Percentiles rank a stretch among this genome's conserved stretches.
phyloP scores from a whole-genome alignment of 2,888 invertebrate genomes.

The Trachelus troglodyta region DNA sequence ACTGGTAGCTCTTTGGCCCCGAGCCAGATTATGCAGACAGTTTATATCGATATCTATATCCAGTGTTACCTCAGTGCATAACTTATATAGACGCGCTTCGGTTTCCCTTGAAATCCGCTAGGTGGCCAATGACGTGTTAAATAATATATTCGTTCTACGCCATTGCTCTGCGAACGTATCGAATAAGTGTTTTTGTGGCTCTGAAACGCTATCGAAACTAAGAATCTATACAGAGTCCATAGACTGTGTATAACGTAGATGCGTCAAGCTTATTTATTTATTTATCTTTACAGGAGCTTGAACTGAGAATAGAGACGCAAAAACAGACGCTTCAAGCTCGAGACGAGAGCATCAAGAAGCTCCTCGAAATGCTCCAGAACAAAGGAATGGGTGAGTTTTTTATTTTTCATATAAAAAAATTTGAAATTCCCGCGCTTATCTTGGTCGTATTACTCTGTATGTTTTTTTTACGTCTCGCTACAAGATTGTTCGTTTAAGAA shows the following conservation, averaged over 20 bases:
- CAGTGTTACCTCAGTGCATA: too few relatives aligned
- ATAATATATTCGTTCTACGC: too few relatives aligned
- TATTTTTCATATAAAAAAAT: not conserved
- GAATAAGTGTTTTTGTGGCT: too few relatives aligned
- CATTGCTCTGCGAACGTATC: too few relatives aligned
- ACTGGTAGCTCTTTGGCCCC: constrained; percentile 60
- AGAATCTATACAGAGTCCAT: too few relatives aligned
- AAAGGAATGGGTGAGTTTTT: constrained; percentile 90
- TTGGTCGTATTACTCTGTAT: constrained; percentile 21
- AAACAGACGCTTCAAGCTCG: constrained; percentile 96
- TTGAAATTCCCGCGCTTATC: constrained; percentile 11
- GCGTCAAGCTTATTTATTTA: too few relatives aligned
- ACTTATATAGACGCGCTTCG: too few relatives aligned
- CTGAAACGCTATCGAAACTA: too few relatives aligned
- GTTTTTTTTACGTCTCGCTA: constrained; percentile 9
- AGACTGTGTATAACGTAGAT: too few relatives aligned
- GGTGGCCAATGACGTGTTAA: too few relatives aligned
- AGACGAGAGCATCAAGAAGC: constrained; percentile 98
- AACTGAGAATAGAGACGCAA: constrained; percentile 96
- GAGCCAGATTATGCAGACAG: constrained; percentile 57
- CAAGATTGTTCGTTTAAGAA: too few relatives aligned
- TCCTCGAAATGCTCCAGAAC: constrained; percentile 97
- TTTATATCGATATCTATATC: constrained; percentile 27
- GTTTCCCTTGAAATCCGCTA: too few relatives aligned
- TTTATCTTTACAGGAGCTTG: constrained; percentile 80